phyloP scores from a whole-genome alignment of 2,888 invertebrate genomes.

The Hipparchia semele region DNA sequence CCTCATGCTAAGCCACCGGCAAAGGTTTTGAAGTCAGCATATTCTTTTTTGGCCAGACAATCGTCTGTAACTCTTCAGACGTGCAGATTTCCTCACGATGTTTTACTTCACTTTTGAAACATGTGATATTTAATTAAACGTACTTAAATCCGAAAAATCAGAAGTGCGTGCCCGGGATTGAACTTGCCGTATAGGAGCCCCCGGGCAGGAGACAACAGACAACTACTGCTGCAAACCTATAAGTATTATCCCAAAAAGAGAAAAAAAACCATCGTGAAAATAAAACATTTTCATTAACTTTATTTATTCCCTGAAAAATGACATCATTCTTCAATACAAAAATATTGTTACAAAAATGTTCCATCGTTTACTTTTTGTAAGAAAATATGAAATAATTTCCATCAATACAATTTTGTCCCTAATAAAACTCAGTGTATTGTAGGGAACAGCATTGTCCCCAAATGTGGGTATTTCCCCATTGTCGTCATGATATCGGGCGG shows the following conservation, averaged over 20 bases:
- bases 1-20: too few species aligned
- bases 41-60: too few species aligned
- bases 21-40: too few species aligned
- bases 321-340: constrained; percentile 1
- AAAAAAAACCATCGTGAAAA: neutral
- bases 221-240: too few species aligned
- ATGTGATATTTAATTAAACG: too few species aligned
- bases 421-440: constrained; percentile 31
- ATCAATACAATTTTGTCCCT: constrained; percentile 29
- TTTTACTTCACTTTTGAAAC: too few species aligned
- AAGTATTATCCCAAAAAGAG: neutral
- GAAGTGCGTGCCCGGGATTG: too few species aligned
- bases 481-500: constrained; percentile 36
- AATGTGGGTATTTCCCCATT: constrained; percentile 31
- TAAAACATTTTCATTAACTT: neutral
- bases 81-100: too few species aligned
- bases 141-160: too few species aligned
- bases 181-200: too few species aligned
- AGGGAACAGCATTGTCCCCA: constrained; percentile 19
- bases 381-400: constrained; percentile 22
- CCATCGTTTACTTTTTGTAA: constrained; percentile 11
- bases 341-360: constrained; percentile 13
- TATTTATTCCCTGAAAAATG: neutral
- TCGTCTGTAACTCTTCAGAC: too few species aligned
- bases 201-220: too few species aligned